Conservation (phyloP, 1,140 invertebrate genomes). For the Mya arenaria region DNA sequence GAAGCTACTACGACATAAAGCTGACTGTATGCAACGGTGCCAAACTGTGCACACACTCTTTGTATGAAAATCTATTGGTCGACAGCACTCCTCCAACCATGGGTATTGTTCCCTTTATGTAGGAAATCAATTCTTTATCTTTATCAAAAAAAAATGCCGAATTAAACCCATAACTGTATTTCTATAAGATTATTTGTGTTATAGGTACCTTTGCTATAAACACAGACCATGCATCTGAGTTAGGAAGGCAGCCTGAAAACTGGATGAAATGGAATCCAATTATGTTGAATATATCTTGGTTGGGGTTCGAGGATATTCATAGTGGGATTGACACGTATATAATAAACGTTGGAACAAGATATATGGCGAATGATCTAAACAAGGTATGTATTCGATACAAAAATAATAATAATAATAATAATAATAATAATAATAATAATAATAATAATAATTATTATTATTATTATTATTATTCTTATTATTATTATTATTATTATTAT, state of each 20-base stretch:
- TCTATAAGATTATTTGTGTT: no score
- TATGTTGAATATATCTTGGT: constrained; percentile 55
- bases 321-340: constrained; percentile 52
- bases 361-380: constrained; percentile 55
- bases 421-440: no score
- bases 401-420: no score
- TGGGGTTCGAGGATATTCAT: constrained; percentile 61
- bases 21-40: constrained; percentile 38
- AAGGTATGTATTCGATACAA: constrained; percentile 12
- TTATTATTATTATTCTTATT: no score
- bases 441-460: no score
- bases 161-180: no score
- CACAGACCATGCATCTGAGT: constrained; percentile 54
- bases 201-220: constrained; percentile 61
- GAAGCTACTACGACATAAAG: constrained; percentile 20
- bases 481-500: no score
- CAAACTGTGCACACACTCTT: constrained; percentile 2
- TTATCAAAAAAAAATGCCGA: no score
- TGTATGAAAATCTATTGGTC: neutral
- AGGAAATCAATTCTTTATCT: no score
- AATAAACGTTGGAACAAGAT: constrained; percentile 46
- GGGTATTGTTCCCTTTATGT: neutral
- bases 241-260: constrained; percentile 32
- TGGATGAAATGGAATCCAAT: constrained; percentile 54
- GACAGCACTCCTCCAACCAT: constrained; percentile 33